Evolutionary conservation across 2,797 vertebrate genomes (phyloP).

Genomic region (Aphelocoma californica): DNA sequence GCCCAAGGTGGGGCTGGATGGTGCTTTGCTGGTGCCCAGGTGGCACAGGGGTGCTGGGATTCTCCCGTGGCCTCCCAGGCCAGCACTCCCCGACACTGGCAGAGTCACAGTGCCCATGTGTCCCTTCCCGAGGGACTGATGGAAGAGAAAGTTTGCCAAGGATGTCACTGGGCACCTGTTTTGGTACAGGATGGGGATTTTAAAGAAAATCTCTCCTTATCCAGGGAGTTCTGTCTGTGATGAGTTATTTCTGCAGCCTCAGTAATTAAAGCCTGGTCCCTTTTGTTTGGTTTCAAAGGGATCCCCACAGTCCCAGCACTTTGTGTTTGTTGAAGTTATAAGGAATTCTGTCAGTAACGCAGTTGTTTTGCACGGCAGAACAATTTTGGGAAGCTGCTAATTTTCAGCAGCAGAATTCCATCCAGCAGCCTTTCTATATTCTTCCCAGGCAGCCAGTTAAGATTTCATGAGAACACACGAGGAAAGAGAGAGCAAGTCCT

Average conservation of each 20-base stretch:
- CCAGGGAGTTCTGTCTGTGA: rapidly evolving
- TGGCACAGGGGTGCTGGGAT: neutral
- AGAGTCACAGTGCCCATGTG: neutral
- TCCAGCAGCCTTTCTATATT: neutral
- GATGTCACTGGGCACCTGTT: rapidly evolving
- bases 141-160: neutral
- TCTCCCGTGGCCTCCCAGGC: rapidly evolving
- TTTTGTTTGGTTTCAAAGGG: neutral
- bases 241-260: neutral
- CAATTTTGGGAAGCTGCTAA: neutral
- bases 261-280: neutral
- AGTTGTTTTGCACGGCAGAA: neutral
- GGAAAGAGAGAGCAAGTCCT: neutral
- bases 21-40: neutral
- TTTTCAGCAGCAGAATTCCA: neutral
- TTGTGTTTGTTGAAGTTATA: neutral
- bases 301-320: rapidly evolving
- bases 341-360: neutral
- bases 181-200: rapidly evolving
- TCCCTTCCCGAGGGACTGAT: neutral
- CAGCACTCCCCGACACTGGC: rapidly evolving
- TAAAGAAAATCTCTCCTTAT: rapidly evolving
- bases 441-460: neutral
- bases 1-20: neutral
- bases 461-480: neutral